Conservation (phyloP, 1,140 invertebrate genomes). For the Zaprionus africanus region DNA sequence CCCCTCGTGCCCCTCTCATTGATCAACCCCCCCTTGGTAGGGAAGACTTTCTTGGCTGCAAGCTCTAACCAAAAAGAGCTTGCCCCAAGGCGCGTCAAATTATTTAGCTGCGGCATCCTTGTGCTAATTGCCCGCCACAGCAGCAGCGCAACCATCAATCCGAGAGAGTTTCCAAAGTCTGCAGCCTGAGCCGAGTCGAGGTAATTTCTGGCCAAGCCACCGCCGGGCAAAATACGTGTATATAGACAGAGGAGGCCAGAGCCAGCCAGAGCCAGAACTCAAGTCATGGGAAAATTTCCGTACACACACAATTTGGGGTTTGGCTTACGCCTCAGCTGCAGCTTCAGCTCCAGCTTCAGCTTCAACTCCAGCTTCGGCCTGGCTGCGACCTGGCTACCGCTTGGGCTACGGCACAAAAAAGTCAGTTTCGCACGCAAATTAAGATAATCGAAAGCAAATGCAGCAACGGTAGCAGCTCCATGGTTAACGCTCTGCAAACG, state of each 20-base stretch:
- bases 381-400: conserved; percentile 4
- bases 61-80: conserved; percentile 34
- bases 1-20: background rate
- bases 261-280: conserved; percentile 38
- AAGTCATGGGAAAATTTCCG: conserved; percentile 83
- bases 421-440: conserved; percentile 84
- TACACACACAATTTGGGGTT: conserved; percentile 83
- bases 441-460: conserved; percentile 84
- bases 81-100: conserved; percentile 67
- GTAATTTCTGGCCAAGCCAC: conserved; percentile 81
- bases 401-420: conserved; percentile 60
- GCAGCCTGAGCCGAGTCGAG: conserved; percentile 50
- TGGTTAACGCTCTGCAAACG: conserved; percentile 75
- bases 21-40: background rate
- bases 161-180: conserved; percentile 44
- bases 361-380: conserved; percentile 3
- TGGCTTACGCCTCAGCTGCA: conserved; percentile 68
- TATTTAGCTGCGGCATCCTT: conserved; percentile 81
- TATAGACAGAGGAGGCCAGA: conserved; percentile 49
- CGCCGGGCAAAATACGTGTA: conserved; percentile 72
- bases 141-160: conserved; percentile 69
- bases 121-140: conserved; percentile 74
- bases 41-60: background rate
- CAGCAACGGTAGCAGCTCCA: conserved; percentile 77
- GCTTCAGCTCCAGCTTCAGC: conserved; percentile 7